phyloP scores from a whole-genome alignment of 2,113 vertebrate genomes.

The Herpetotheres cachinnans region DNA sequence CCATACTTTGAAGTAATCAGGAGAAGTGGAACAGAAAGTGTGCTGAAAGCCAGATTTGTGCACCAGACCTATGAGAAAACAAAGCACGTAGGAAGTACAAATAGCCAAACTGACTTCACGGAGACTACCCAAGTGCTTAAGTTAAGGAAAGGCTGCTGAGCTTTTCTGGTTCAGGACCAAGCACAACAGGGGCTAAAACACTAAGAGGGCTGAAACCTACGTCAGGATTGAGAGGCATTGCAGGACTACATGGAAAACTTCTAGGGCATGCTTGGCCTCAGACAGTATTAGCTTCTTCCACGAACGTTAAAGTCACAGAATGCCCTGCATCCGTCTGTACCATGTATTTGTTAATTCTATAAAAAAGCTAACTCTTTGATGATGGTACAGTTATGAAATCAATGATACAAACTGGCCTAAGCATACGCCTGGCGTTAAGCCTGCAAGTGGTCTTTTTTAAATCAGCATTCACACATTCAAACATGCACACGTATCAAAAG shows the following conservation, averaged over 20 bases:
- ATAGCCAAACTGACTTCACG: neutral
- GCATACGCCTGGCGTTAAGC: neutral
- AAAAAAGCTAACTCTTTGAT: neutral
- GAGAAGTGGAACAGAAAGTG: neutral
- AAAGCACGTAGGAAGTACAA: neutral
- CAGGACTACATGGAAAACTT: neutral
- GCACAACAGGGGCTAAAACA: neutral
- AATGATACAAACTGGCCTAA: neutral
- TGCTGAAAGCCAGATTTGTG: neutral
- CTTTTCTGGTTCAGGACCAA: neutral
- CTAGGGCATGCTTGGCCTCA: neutral
- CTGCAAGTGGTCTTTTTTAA: neutral
- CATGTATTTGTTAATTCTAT: neutral
- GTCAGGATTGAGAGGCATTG: neutral
- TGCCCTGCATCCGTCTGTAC: neutral
- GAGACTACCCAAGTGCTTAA: neutral
- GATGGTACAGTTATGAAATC: neutral
- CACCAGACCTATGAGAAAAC: neutral
- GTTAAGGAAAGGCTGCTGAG: neutral
- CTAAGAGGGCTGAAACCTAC: neutral
- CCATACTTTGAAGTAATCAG: neutral
- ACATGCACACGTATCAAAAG: accelerated
- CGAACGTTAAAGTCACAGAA: neutral
- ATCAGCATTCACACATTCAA: neutral
- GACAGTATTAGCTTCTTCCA: neutral